Conservation (phyloP, 2,113 vertebrate species). For the Pluvianellus socialis region DNA sequence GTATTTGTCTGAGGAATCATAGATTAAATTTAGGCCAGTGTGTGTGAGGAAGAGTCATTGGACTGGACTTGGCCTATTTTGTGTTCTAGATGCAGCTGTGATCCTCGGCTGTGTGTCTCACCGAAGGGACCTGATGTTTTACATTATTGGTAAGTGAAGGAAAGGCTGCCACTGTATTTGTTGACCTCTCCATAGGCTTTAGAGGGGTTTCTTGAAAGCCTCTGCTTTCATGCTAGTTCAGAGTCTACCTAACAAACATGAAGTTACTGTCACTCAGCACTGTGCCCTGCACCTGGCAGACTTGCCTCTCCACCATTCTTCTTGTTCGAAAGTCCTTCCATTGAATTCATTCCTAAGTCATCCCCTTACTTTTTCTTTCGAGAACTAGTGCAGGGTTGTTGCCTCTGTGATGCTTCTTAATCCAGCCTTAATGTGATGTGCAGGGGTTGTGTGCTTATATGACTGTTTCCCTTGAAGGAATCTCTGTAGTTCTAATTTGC, state of each 20-base stretch:
- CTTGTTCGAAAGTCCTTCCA: not conserved
- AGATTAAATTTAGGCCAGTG: not conserved
- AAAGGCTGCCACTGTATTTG: slow-evolving; percentile 5
- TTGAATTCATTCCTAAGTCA: not conserved
- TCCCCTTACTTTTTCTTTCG: not conserved
- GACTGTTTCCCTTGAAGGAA: not conserved
- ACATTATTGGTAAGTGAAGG: slow-evolving; percentile 95
- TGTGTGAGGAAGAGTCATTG: slow-evolving; percentile 65
- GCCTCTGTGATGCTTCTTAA: not conserved
- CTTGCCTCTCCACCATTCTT: not conserved
- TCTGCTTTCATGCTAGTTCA: not conserved
- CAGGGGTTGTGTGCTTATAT: not conserved
- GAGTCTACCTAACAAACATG: slow-evolving; percentile 30
- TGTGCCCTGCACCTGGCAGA: not conserved
- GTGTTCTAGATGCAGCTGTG: slow-evolving; percentile 81
- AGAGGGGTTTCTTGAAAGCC: not conserved
- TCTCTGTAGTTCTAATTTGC: not conserved
- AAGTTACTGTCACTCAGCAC: not conserved
- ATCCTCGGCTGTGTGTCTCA: slow-evolving; percentile 87
- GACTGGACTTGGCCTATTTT: slow-evolving; percentile 85
- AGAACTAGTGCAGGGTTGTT: slow-evolving; percentile 4
- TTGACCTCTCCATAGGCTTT: not conserved
- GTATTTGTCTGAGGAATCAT: not conserved
- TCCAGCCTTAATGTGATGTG: not conserved
- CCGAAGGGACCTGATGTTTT: slow-evolving; percentile 99